Conservation (phyloP, 2,888 invertebrate genomes). For the Holacanthella duospinosa region DNA sequence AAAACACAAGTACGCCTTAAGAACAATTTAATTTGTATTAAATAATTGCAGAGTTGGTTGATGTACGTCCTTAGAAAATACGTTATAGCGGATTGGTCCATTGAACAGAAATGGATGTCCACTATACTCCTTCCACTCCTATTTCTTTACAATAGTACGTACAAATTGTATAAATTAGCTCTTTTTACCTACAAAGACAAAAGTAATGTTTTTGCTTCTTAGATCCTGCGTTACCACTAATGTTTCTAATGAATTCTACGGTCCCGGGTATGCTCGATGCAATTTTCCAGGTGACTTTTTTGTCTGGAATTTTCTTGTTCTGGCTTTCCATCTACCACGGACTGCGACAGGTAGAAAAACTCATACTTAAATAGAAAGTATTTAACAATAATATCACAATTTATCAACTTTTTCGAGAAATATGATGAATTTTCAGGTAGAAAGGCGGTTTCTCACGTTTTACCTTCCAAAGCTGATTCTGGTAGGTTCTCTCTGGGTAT, state of each 20-base stretch:
- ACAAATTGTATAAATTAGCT: neutral
- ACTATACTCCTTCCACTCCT: constrained; percentile 73
- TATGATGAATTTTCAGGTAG: constrained; percentile 63
- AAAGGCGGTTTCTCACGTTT: constrained; percentile 71
- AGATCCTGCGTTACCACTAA: constrained; percentile 91
- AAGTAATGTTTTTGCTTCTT: neutral
- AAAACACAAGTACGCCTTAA: too few species aligned
- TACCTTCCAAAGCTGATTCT: constrained; percentile 81
- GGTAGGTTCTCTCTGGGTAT: constrained; percentile 75
- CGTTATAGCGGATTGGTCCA: constrained; percentile 84
- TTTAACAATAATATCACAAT: too few species aligned
- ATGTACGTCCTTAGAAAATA: constrained; percentile 78
- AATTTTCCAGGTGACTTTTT: constrained; percentile 76
- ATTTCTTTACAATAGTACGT: constrained; percentile 69
- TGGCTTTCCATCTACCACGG: constrained; percentile 96
- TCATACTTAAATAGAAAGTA: too few species aligned
- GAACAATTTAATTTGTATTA: constrained; percentile 39
- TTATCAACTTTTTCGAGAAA: neutral
- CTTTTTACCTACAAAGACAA: neutral
- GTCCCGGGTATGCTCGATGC: constrained; percentile 87
- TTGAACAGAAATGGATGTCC: constrained; percentile 95
- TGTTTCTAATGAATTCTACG: constrained; percentile 78
- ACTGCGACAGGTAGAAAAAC: constrained; percentile 71
- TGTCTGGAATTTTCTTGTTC: constrained; percentile 75
- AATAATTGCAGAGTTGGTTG: constrained; percentile 75